Conservation (phyloP, 2,113 vertebrate genomes). For the Vicugna pacos region DNA sequence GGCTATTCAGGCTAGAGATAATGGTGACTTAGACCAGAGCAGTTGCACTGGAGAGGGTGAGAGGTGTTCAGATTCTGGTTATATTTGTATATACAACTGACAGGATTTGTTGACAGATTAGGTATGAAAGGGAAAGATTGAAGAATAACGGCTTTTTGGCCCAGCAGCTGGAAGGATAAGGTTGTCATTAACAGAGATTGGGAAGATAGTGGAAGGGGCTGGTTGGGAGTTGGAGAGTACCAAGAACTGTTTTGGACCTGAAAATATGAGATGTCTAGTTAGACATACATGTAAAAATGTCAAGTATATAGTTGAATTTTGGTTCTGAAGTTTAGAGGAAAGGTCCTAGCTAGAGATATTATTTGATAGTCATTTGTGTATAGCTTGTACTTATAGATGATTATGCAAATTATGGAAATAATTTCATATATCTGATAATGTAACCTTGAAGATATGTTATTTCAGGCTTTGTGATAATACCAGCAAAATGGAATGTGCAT, state of each 20-base stretch:
- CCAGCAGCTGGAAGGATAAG: background rate
- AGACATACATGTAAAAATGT: constrained; percentile 2
- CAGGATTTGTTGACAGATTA: background rate
- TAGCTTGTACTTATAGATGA: background rate
- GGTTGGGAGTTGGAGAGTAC: background rate
- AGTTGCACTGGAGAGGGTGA: background rate
- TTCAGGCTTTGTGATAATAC: constrained; percentile 37
- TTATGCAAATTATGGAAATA: background rate
- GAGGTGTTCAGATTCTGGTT: background rate
- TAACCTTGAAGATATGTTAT: constrained; percentile 9
- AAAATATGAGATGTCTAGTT: background rate
- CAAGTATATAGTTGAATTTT: background rate
- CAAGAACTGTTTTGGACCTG: background rate
- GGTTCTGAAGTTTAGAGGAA: background rate
- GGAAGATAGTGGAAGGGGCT: background rate
- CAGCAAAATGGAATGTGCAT: background rate
- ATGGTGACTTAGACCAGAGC: background rate
- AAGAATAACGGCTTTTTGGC: background rate
- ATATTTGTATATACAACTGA: background rate
- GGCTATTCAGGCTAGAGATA: background rate
- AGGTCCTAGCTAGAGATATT: background rate
- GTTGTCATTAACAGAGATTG: background rate
- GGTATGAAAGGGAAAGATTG: background rate
- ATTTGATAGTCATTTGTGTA: background rate
- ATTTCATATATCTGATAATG: constrained; percentile 24